Percentiles rank a stretch among this genome's conserved stretches.
Conservation (phyloP, 2,113 vertebrate species). For the Nettapus auritus region DNA sequence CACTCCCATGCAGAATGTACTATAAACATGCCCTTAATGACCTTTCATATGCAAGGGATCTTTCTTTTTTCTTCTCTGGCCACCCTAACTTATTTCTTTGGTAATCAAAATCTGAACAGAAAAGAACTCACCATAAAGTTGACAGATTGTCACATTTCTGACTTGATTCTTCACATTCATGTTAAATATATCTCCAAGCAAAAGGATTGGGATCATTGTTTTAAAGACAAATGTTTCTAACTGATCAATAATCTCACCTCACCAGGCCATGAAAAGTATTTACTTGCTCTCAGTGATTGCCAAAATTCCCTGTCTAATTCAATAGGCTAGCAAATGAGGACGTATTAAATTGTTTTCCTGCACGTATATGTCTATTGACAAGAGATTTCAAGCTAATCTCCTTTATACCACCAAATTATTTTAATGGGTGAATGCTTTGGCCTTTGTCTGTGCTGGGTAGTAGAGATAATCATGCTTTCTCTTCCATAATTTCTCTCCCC, state of each 20-base stretch:
- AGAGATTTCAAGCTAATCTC: constrained; percentile 39
- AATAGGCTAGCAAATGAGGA: constrained; percentile 22
- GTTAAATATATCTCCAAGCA: neutral
- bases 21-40: neutral
- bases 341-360: constrained; percentile 34
- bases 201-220: neutral
- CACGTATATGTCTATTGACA: constrained; percentile 14
- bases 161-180: neutral
- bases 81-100: neutral
- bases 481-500: neutral
- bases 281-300: neutral
- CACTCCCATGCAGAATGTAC: neutral
- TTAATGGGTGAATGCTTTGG: constrained; percentile 33
- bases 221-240: neutral
- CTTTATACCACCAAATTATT: neutral
- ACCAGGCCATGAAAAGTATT: constrained; percentile 20
- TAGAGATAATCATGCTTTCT: neutral
- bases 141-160: neutral
- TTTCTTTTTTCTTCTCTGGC: neutral
- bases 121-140: neutral
- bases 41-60: neutral
- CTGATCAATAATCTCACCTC: neutral
- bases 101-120: neutral
- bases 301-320: constrained; percentile 36
- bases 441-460: neutral